A percentile compares a stretch with the other conserved stretches of the same genome.
phyloP scores from a whole-genome alignment of 2,888 invertebrate genomes.

The Tenthredo scrophulariae region DNA sequence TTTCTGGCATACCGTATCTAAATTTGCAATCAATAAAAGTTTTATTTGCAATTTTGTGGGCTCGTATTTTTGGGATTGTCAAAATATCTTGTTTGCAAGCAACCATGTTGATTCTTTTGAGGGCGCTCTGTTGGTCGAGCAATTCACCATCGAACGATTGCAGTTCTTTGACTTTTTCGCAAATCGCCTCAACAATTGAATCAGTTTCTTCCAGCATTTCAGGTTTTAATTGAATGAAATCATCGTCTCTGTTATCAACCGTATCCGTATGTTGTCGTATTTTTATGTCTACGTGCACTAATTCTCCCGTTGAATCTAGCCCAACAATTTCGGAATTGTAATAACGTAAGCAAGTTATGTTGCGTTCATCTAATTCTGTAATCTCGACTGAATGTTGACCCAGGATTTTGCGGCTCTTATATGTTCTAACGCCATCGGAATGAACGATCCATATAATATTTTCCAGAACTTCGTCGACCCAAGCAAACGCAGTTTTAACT shows the following conservation, averaged over 20 bases:
- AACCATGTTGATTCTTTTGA: conserved; percentile 70
- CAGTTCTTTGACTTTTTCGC: conserved; percentile 64
- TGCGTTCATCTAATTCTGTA: conserved; percentile 58
- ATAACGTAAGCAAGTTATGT: conserved; percentile 63
- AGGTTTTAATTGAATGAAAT: conserved; percentile 61
- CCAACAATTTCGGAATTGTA: conserved; percentile 64
- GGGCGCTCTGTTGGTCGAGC: conserved; percentile 62
- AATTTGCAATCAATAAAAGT: conserved; percentile 66
- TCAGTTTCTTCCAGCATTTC: conserved; percentile 68
- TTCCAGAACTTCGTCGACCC: conserved; percentile 55
- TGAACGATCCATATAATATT: conserved; percentile 67
- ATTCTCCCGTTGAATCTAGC: conserved; percentile 61
- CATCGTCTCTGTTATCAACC: conserved; percentile 45
- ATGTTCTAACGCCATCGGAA: conserved; percentile 59
- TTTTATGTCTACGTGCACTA: conserved; percentile 60
- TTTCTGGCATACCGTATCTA: conserved; percentile 63
- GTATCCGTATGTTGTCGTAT: conserved; percentile 50
- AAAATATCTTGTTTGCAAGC: conserved; percentile 64
- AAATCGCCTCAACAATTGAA: conserved; percentile 67
- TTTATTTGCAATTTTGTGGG: conserved; percentile 62
- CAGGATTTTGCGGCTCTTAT: conserved; percentile 32
- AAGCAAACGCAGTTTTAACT: conserved; percentile 62
- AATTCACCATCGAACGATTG: conserved; percentile 62
- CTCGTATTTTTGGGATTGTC: conserved; percentile 62
- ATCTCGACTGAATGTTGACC: conserved; percentile 54